Percentiles rank a stretch among this genome's conserved stretches.
These are phyloP conservation scores for Cataglyphis albicans DNA, from an alignment of 2,888 invertebrate species.

Conservation along the genomic window DNA sequence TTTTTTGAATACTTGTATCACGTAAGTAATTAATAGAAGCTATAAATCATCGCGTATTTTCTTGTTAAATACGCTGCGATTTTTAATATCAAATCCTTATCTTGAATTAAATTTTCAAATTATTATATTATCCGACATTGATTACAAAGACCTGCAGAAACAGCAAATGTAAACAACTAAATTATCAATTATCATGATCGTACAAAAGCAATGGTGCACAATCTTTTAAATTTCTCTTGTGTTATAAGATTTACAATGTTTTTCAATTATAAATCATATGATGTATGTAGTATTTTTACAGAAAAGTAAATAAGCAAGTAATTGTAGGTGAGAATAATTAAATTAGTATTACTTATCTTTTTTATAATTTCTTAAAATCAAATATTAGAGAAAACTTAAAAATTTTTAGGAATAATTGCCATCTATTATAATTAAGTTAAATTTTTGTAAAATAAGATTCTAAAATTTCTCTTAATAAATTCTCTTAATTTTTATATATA, in stretches of 20 bases:
- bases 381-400: not conserved
- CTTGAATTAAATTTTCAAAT: not conserved
- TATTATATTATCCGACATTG: conserved; percentile 11
- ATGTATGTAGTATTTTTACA: not conserved
- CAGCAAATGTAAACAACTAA: not conserved
- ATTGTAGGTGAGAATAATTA: not conserved
- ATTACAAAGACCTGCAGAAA: conserved; percentile 16
- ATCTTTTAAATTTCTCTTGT: conserved; percentile 1
- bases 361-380: not conserved
- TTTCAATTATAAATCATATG: not conserved
- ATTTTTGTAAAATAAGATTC: not conserved
- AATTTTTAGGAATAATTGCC: not conserved
- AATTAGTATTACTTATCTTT: not conserved
- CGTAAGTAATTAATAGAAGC: not conserved
- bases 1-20: not conserved
- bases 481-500: not conserved
- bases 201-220: not conserved
- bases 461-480: not conserved
- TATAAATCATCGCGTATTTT: not conserved
- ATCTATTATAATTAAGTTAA: not conserved
- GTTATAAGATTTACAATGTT: not conserved
- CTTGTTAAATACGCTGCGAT: not conserved
- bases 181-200: not conserved
- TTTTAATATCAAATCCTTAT: not conserved
- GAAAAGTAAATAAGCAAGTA: not conserved